These are phyloP conservation scores for Halichoerus grypus DNA, from an alignment of 2,113 vertebrate genomes.

Conservation along the genomic window DNA sequence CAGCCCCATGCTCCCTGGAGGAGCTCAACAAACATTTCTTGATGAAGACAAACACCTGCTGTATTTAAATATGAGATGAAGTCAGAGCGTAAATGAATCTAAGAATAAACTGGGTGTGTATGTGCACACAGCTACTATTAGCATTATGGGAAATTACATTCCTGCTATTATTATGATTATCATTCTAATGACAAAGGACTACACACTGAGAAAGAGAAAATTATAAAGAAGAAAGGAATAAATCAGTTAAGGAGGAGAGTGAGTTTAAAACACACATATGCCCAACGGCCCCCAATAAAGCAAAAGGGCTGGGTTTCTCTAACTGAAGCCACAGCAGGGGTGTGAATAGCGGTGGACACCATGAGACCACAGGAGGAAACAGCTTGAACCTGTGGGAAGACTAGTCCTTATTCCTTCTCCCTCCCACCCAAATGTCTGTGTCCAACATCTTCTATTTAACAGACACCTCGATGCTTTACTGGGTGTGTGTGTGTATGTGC, in stretches of 20 bases:
- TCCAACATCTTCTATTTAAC: not conserved
- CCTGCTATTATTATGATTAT: slow-evolving; percentile 80
- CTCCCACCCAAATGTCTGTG: not conserved
- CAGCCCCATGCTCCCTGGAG: slow-evolving; percentile 50
- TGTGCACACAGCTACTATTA: slow-evolving; percentile 67
- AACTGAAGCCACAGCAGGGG: slow-evolving; percentile 9
- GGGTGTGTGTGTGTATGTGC: not conserved
- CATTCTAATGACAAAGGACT: slow-evolving; percentile 80
- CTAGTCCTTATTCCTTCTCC: not conserved
- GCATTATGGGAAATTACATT: slow-evolving; percentile 78
- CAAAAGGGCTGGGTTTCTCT: slow-evolving; percentile 25
- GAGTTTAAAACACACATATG: slow-evolving; percentile 69
- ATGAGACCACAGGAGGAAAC: not conserved
- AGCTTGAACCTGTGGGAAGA: not conserved
- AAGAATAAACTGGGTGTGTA: slow-evolving; percentile 76
- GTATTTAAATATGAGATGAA: slow-evolving; percentile 71
- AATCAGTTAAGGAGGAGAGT: slow-evolving; percentile 67
- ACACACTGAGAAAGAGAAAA: slow-evolving; percentile 74
- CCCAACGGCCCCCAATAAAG: not conserved
- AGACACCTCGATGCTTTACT: not conserved
- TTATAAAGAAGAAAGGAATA: slow-evolving; percentile 71
- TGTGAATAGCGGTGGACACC: not conserved
- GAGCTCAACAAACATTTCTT: slow-evolving; percentile 68
- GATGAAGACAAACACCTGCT: slow-evolving; percentile 79
- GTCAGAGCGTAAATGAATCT: slow-evolving; percentile 71